A percentile compares a stretch with the other conserved stretches of the same genome.
phyloP scores from a whole-genome alignment of 1,140 invertebrate genomes.

The Trichomalopsis sarcophagae region DNA sequence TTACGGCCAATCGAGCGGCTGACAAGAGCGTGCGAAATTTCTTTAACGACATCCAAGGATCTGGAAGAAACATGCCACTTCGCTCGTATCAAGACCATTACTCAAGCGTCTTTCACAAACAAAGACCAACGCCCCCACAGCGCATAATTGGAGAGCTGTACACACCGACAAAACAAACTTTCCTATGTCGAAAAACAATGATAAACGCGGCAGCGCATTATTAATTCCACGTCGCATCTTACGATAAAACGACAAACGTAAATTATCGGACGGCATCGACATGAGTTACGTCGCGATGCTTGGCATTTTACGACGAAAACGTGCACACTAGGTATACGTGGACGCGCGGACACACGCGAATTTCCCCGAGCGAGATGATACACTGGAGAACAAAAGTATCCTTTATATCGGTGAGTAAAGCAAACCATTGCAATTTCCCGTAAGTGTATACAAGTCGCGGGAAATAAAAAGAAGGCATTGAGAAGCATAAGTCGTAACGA shows the following conservation, averaged over 20 bases:
- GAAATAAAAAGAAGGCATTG: conserved; percentile 31
- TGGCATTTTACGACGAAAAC: conserved; percentile 31
- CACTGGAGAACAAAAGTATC: conserved; percentile 13
- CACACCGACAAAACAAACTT: conserved; percentile 21
- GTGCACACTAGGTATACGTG: background rate
- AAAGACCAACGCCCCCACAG: conserved; percentile 38
- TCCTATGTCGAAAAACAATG: background rate
- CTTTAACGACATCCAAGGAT: conserved; percentile 67
- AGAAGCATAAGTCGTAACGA: conserved; percentile 55
- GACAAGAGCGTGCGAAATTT: conserved; percentile 69
- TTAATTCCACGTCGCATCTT: conserved; percentile 21
- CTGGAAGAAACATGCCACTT: conserved; percentile 58
- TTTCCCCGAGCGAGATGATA: background rate
- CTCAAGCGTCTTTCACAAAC: conserved; percentile 50
- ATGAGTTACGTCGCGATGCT: background rate
- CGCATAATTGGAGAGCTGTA: conserved; percentile 37
- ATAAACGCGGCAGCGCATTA: conserved; percentile 15
- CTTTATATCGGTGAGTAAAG: conserved; percentile 47
- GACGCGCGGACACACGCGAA: conserved; percentile 19
- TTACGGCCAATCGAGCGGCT: conserved; percentile 66
- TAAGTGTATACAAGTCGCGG: conserved; percentile 16
- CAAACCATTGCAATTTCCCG: conserved; percentile 32
- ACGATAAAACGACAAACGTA: conserved; percentile 27
- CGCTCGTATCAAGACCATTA: conserved; percentile 41
- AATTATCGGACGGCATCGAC: conserved; percentile 11